phyloP scores from a whole-genome alignment of 2,113 vertebrate genomes.

The Apistogramma diplotaenia region DNA sequence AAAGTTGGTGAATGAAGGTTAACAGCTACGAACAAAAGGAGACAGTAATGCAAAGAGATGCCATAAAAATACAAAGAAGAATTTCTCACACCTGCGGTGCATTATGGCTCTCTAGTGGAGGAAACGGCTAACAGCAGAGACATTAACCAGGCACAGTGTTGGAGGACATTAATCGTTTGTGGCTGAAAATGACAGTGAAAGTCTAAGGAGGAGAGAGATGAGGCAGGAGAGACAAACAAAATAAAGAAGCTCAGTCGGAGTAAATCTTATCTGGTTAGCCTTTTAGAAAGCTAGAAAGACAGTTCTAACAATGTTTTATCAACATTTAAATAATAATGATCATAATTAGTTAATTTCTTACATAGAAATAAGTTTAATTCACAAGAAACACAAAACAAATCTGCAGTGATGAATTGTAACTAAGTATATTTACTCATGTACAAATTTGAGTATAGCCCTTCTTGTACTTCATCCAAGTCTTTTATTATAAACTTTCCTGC shows the following conservation, averaged over 20 bases:
- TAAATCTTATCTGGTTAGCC: neutral
- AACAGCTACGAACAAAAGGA: neutral
- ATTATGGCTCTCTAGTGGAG: neutral
- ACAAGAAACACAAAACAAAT: neutral
- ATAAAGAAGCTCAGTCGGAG: too few relatives aligned
- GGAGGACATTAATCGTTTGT: neutral
- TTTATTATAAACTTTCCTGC: neutral
- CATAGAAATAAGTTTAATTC: neutral
- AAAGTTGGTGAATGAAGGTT: neutral
- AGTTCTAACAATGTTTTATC: fast-evolving
- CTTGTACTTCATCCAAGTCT: neutral
- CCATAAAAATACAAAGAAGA: neutral
- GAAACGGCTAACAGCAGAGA: neutral
- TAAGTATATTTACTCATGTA: too few relatives aligned
- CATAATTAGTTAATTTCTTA: neutral
- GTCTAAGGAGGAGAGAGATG: neutral
- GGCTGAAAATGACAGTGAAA: neutral
- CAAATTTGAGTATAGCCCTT: neutral
- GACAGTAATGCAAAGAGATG: neutral
- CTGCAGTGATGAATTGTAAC: too few relatives aligned
- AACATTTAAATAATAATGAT: neutral
- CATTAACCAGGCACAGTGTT: neutral
- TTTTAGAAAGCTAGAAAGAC: fast-evolving
- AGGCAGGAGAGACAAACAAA: neutral
- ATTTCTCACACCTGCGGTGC: neutral